phyloP scores from a whole-genome alignment of 2,888 invertebrate genomes.

The Neuroscelio doddi region DNA sequence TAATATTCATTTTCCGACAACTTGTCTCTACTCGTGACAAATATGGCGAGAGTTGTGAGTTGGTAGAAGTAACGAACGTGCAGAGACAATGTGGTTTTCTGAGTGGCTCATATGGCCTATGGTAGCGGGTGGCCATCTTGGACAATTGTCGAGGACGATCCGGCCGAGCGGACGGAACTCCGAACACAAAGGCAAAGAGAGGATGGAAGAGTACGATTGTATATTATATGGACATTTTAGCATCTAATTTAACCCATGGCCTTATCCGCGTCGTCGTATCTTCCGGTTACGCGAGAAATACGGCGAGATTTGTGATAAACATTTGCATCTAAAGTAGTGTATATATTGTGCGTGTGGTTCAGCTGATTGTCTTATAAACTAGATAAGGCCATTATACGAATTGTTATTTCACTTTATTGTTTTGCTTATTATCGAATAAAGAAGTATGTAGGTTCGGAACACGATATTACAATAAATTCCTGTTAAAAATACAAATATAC shows the following conservation, averaged over 20 bases:
- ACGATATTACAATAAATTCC: neutral
- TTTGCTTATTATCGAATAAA: constrained; percentile 5
- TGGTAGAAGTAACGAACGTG: neutral
- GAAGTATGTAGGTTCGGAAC: neutral
- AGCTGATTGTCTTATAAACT: constrained; percentile 9
- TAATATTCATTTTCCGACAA: no score
- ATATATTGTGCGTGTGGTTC: constrained; percentile 1
- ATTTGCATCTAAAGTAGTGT: constrained; percentile 31
- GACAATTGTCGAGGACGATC: constrained; percentile 34
- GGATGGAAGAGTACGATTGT: constrained; percentile 25
- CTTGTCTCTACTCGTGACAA: neutral
- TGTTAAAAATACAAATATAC: no score
- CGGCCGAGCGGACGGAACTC: constrained; percentile 16
- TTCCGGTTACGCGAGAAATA: constrained; percentile 27
- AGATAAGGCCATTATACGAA: neutral
- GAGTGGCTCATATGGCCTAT: constrained; percentile 14
- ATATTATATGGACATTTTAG: constrained; percentile 35
- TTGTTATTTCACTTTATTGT: neutral
- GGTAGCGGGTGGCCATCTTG: constrained; percentile 40
- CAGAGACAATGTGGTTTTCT: constrained; percentile 32
- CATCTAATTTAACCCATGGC: constrained; percentile 37
- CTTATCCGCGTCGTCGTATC: constrained; percentile 34
- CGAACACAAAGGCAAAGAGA: constrained; percentile 18
- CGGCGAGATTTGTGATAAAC: constrained; percentile 27
- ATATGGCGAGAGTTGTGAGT: neutral